Percentiles rank a stretch among this genome's conserved stretches.
Conservation (phyloP, 2,888 invertebrate genomes). For the Atethmia centrago region DNA sequence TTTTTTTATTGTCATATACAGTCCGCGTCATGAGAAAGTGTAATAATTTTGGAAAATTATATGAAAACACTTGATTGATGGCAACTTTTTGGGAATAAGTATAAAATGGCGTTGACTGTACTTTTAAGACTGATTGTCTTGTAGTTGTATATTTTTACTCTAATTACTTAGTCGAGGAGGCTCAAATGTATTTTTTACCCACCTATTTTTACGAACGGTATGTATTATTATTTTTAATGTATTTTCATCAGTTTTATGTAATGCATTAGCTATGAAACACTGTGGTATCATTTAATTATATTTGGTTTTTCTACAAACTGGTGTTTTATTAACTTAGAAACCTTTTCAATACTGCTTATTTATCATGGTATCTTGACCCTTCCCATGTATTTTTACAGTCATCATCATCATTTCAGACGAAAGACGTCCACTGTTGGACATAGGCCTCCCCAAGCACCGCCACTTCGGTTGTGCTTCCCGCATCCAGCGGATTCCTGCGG, state of each 20-base stretch:
- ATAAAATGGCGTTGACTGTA: constrained; percentile 64
- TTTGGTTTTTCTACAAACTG: constrained; percentile 59
- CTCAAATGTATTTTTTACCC: constrained; percentile 55
- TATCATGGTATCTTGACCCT: background rate
- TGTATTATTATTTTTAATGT: constrained; percentile 57
- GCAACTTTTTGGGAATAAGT: constrained; percentile 58
- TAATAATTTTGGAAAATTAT: constrained; percentile 54
- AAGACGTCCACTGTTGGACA: too few species aligned
- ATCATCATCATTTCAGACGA: too few species aligned
- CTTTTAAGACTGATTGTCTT: constrained; percentile 67
- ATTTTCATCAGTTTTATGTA: constrained; percentile 52
- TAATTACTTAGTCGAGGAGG: constrained; percentile 54
- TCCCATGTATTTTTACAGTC: background rate
- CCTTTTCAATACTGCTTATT: background rate
- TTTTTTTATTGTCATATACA: constrained; percentile 46
- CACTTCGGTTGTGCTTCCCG: too few species aligned
- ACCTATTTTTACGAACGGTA: constrained; percentile 42
- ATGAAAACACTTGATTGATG: constrained; percentile 37
- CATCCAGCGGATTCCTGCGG: too few species aligned
- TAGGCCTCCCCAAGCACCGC: too few species aligned
- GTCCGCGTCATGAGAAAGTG: constrained; percentile 49
- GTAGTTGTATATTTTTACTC: constrained; percentile 50
- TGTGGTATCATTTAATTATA: constrained; percentile 56
- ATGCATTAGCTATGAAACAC: constrained; percentile 56
- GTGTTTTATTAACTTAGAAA: constrained; percentile 40